A percentile compares a stretch with the other conserved stretches of the same genome.
Conservation (phyloP, 2,888 invertebrate species). For the Ichneumoninae sp. region DNA sequence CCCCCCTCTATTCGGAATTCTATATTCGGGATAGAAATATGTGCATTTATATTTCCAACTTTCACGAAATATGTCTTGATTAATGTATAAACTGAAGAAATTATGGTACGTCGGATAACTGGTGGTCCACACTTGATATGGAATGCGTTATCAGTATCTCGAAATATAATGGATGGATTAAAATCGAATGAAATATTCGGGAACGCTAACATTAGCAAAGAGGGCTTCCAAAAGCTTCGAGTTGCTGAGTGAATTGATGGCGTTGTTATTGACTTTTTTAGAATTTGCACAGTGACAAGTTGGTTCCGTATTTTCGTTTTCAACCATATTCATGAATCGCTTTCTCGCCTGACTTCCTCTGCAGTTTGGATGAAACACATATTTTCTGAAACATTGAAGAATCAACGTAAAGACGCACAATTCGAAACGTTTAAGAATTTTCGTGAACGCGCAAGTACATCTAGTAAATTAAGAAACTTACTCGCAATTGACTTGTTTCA, state of each 20-base stretch:
- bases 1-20: neutral
- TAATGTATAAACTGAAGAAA: neutral
- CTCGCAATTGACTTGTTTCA: constrained; percentile 74
- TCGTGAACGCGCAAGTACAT: neutral
- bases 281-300: constrained; percentile 60
- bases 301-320: constrained; percentile 64
- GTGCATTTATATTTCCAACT: neutral
- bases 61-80: neutral
- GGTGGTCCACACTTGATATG: neutral
- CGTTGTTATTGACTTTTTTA: constrained; percentile 47
- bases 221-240: constrained; percentile 67
- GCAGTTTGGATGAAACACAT: constrained; percentile 73
- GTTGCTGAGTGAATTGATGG: constrained; percentile 46
- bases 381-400: constrained; percentile 62
- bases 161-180: neutral
- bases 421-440: neutral
- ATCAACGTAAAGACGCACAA: neutral
- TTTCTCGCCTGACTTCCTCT: constrained; percentile 75
- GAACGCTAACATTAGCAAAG: constrained; percentile 63
- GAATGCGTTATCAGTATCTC: neutral
- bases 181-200: neutral
- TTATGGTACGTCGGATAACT: neutral
- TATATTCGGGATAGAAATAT: neutral
- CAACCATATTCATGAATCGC: constrained; percentile 68
- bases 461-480: constrained; percentile 63